phyloP scores from a whole-genome alignment of 2,888 invertebrate species.

The Druceiella hillmani region DNA sequence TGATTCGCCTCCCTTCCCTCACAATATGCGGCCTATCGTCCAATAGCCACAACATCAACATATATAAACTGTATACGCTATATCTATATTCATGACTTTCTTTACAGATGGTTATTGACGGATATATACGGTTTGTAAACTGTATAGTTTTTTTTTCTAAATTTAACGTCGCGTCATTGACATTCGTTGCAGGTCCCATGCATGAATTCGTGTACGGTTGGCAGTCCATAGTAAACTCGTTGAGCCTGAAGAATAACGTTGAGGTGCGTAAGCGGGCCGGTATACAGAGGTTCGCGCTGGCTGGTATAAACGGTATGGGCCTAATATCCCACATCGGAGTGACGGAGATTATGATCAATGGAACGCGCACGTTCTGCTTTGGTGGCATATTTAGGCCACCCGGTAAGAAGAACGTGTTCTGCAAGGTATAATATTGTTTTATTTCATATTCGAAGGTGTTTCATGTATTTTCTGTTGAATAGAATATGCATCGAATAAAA shows the following conservation, averaged over 20 bases:
- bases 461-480: no score
- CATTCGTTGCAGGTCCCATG: conserved; percentile 36
- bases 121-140: no score
- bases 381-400: conserved; percentile 44
- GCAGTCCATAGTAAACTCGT: conserved; percentile 49
- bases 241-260: conserved; percentile 49
- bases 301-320: conserved; percentile 47
- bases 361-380: conserved; percentile 43
- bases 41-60: no score
- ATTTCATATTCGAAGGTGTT: no score
- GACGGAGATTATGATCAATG: conserved; percentile 48
- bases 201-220: conserved; percentile 49
- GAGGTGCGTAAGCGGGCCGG: conserved; percentile 47
- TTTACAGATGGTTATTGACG: no score
- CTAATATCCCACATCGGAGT: conserved; percentile 46
- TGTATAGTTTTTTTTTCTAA: no score
- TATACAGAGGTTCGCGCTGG: conserved; percentile 42
- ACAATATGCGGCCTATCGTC: no score
- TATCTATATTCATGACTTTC: no score
- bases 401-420: conserved; percentile 41
- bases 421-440: conserved; percentile 32
- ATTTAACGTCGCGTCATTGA: no score
- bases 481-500: no score
- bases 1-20: no score
- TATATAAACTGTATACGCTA: no score